Conservation (phyloP, 2,797 vertebrate genomes). For the Enteromius viviparus region DNA sequence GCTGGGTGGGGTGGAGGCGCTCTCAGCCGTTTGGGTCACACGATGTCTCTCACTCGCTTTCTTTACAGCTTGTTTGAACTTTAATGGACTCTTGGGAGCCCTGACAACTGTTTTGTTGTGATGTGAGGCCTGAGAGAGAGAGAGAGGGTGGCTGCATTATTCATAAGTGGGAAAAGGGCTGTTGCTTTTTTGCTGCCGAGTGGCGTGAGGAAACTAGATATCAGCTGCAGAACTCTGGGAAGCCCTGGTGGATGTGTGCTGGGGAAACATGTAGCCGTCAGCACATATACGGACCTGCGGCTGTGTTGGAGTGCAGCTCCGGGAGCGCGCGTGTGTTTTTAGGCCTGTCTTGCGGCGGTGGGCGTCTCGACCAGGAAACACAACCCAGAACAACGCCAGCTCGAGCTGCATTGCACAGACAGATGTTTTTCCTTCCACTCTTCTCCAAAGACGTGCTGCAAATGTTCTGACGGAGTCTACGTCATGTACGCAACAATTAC, state of each 20-base stretch:
- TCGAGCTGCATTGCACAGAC: constrained; percentile 67
- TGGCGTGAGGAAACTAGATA: constrained; percentile 75
- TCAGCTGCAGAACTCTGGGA: constrained; percentile 49
- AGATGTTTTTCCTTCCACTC: constrained; percentile 50
- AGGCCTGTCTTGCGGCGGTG: constrained; percentile 70
- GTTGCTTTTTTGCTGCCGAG: constrained; percentile 78
- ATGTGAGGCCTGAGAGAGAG: constrained; percentile 55
- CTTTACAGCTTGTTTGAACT: constrained; percentile 80
- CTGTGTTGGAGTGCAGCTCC: not conserved
- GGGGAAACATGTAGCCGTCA: constrained; percentile 6
- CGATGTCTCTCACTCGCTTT: constrained; percentile 50
- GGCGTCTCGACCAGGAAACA: constrained; percentile 76
- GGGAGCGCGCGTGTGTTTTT: constrained; percentile 48
- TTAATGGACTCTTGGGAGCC: constrained; percentile 79
- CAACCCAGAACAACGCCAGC: constrained; percentile 73
- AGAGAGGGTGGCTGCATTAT: constrained; percentile 76
- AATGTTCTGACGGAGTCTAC: constrained; percentile 77
- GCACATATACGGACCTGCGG: not conserved
- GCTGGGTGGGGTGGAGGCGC: constrained; percentile 38
- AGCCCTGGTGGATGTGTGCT: constrained; percentile 3
- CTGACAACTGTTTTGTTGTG: constrained; percentile 80
- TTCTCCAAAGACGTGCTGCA: constrained; percentile 74
- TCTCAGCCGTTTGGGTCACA: constrained; percentile 53
- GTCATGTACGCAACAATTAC: constrained; percentile 75
- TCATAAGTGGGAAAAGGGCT: constrained; percentile 76